These are phyloP conservation scores for Arenaria interpres DNA, from an alignment of 2,113 vertebrate species.

Conservation along the genomic window DNA sequence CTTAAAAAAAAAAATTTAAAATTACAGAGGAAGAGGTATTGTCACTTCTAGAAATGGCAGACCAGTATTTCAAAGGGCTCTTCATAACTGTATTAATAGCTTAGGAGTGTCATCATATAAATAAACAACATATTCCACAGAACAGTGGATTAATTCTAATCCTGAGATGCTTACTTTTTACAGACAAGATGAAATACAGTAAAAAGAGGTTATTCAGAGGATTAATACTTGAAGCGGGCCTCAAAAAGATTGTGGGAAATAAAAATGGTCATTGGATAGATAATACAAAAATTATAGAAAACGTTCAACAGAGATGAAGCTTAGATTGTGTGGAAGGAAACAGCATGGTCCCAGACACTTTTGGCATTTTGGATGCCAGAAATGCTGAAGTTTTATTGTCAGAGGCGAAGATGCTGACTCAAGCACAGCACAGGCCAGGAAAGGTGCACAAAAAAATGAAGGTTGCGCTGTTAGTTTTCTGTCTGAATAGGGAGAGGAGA, in stretches of 20 bases:
- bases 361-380: background rate
- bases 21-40: background rate
- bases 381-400: background rate
- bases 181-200: background rate
- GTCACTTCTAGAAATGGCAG: background rate
- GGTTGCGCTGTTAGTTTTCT: background rate
- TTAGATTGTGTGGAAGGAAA: background rate
- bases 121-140: background rate
- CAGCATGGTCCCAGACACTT: background rate
- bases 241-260: background rate
- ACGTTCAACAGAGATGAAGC: background rate
- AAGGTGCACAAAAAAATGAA: background rate
- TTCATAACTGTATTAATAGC: background rate
- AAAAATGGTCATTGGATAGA: background rate
- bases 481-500: background rate
- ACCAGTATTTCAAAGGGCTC: background rate
- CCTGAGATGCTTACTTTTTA: background rate
- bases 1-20: background rate
- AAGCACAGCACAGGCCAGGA: background rate
- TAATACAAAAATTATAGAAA: background rate
- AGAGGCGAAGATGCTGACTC: background rate
- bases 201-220: background rate
- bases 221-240: background rate
- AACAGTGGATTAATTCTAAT: background rate
- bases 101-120: background rate